phyloP scores from a whole-genome alignment of 1,140 invertebrate genomes.

The Euura saliciscinereae region DNA sequence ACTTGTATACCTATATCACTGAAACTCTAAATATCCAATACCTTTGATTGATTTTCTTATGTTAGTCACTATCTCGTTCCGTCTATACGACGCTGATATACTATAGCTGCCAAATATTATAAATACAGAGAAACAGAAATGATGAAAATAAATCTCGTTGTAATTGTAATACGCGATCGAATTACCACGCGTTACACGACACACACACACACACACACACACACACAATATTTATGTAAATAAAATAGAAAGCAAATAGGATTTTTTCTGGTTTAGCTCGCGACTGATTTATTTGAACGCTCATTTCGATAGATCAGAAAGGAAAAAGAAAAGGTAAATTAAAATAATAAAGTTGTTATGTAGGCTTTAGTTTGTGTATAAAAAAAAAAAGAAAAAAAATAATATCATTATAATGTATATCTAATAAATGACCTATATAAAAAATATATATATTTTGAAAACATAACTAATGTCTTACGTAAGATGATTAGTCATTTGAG shows the following conservation, averaged over 20 bases:
- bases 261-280: constrained; percentile 36
- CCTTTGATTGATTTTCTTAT: not conserved
- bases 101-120: constrained; percentile 26
- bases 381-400: constrained; percentile 18
- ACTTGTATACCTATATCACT: not conserved
- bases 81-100: constrained; percentile 10
- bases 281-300: constrained; percentile 44
- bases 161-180: constrained; percentile 18
- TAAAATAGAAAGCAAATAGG: constrained; percentile 42
- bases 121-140: constrained; percentile 8
- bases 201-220: constrained; percentile 14
- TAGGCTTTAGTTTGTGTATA: constrained; percentile 49
- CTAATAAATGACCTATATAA: constrained; percentile 42
- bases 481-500: not conserved
- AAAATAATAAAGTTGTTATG: constrained; percentile 39
- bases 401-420: constrained; percentile 41
- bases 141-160: constrained; percentile 6
- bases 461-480: constrained; percentile 6
- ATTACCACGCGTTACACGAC: constrained; percentile 16
- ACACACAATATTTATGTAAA: constrained; percentile 48
- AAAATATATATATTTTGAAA: constrained; percentile 11
- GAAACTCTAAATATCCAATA: not conserved
- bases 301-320: constrained; percentile 12
- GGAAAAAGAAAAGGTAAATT: no score
- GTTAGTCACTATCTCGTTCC: not conserved